A percentile compares a stretch with the other conserved stretches of the same genome.
These are phyloP conservation scores for Panthera tigris DNA, from an alignment of 2,113 vertebrate species.

Conservation along the genomic window DNA sequence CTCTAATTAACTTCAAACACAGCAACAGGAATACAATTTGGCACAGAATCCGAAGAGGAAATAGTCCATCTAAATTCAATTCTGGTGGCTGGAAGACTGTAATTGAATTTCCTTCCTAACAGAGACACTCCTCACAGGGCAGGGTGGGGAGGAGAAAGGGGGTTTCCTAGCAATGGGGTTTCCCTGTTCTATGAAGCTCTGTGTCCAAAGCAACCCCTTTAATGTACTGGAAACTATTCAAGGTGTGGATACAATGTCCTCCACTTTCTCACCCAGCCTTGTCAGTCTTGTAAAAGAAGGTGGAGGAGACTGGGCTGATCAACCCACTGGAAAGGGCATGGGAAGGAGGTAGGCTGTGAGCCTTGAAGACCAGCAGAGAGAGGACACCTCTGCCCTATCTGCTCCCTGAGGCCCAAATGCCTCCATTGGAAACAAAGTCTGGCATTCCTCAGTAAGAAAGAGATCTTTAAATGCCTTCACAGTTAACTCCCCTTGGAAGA, in stretches of 20 bases:
- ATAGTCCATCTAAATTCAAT: constrained; percentile 51
- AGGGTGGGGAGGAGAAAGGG: too few relatives aligned
- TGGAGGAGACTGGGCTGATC: neutral
- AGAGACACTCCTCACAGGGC: constrained; percentile 6
- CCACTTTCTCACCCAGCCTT: neutral
- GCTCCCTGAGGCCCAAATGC: neutral
- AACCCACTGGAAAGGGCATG: neutral
- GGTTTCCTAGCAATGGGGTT: neutral
- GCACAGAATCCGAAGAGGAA: constrained; percentile 69
- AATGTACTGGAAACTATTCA: neutral
- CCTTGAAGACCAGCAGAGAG: neutral
- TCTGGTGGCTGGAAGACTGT: constrained; percentile 36
- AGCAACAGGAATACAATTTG: constrained; percentile 59
- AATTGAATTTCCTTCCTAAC: constrained; percentile 63
- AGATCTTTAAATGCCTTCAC: neutral
- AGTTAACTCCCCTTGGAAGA: constrained; percentile 1
- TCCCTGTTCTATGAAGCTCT: neutral
- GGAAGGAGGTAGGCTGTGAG: neutral
- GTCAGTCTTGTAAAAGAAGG: neutral
- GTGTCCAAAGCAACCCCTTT: neutral
- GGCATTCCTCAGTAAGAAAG: neutral
- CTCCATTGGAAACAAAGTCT: constrained; percentile 21
- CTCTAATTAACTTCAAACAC: constrained; percentile 74
- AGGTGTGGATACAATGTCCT: neutral
- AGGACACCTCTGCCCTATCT: neutral